Evolutionary conservation across 2,797 vertebrate genomes (phyloP).

Genomic region (Gallinago stenura): DNA sequence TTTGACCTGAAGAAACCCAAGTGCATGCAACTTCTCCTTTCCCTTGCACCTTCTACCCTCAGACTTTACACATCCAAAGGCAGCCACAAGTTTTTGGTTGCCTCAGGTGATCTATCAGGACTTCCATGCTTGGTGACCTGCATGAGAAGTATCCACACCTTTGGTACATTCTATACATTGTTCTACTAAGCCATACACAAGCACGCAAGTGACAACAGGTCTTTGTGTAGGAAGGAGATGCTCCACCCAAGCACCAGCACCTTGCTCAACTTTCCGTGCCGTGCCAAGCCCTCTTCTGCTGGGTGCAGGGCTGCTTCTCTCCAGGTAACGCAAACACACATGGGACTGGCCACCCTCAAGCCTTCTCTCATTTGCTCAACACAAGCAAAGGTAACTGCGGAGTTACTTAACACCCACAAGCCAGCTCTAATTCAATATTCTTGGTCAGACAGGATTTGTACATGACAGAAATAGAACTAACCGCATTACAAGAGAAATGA

Average conservation of each 20-base stretch:
- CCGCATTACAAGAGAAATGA: conserved; percentile 35
- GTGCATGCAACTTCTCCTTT: background rate
- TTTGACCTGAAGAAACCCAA: conserved; percentile 24
- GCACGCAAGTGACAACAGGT: background rate
- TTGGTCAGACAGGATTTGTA: conserved; percentile 56
- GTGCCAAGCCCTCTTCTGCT: background rate
- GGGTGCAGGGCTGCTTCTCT: background rate
- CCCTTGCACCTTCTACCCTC: background rate
- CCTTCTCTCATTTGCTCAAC: background rate
- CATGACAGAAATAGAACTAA: conserved; percentile 61
- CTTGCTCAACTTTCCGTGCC: background rate
- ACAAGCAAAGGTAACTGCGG: conserved; percentile 37
- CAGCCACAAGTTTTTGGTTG: background rate
- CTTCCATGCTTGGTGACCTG: background rate
- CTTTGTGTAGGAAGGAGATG: background rate
- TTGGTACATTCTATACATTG: background rate
- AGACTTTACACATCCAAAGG: background rate
- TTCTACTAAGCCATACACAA: background rate
- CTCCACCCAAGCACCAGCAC: background rate
- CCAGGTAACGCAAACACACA: background rate
- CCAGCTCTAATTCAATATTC: conserved; percentile 45
- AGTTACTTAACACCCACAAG: conserved; percentile 28
- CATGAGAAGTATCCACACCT: background rate
- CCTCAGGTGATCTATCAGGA: background rate
- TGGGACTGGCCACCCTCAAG: background rate